Conservation (phyloP, 1,140 invertebrate species). For the Heliconius nattereri region DNA sequence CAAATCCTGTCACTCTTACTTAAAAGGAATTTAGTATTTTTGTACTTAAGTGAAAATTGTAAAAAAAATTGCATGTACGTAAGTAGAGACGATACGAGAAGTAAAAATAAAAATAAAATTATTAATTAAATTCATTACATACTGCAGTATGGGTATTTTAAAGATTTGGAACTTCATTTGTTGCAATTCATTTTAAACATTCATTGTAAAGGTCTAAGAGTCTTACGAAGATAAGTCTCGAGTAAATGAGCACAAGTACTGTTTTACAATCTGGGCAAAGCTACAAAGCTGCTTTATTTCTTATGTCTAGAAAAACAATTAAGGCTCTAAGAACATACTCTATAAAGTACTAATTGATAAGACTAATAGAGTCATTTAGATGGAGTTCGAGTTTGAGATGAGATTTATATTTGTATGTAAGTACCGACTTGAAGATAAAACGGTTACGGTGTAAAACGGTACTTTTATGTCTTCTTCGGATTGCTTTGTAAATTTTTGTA, state of each 20-base stretch:
- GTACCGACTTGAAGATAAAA: background rate
- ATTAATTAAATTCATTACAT: no score
- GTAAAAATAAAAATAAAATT: no score
- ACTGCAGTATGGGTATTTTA: background rate
- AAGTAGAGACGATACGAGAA: no score
- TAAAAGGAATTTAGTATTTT: no score
- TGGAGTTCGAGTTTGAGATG: constrained; percentile 3
- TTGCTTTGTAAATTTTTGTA: background rate
- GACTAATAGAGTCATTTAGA: constrained; percentile 4
- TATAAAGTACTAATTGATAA: constrained; percentile 25
- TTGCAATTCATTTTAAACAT: background rate
- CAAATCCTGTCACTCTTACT: no score
- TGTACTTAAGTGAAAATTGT: no score
- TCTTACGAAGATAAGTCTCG: background rate
- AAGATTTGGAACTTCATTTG: background rate
- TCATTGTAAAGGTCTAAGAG: background rate
- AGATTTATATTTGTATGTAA: constrained; percentile 2
- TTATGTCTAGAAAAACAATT: constrained; percentile 10
- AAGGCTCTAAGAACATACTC: constrained; percentile 6
- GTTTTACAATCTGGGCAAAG: background rate
- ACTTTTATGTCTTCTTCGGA: background rate
- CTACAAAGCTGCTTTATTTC: background rate
- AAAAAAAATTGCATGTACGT: no score
- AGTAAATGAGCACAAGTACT: background rate
- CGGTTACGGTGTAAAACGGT: background rate